These are phyloP conservation scores for Polymixis lichenea DNA, from an alignment of 2,888 invertebrate species.

Conservation along the genomic window DNA sequence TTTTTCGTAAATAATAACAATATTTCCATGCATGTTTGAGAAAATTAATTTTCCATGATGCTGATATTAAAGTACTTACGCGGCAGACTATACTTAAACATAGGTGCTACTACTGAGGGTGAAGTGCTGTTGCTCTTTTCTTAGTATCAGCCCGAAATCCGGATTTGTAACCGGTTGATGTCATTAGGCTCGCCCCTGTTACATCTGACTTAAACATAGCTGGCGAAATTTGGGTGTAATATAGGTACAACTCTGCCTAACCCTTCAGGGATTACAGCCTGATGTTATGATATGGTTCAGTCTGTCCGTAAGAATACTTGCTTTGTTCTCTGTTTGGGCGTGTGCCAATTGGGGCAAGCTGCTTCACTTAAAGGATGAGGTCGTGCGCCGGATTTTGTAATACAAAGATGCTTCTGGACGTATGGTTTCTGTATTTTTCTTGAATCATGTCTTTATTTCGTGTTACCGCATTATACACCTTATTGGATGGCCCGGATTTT, in stretches of 20 bases:
- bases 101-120: background rate
- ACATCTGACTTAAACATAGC: background rate
- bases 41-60: background rate
- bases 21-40: too few relatives aligned
- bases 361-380: conserved; percentile 50
- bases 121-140: too few relatives aligned
- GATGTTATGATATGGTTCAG: background rate
- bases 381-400: conserved; percentile 23
- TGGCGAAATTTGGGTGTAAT: background rate
- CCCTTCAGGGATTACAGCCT: background rate
- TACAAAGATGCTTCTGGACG: conserved; percentile 13
- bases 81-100: background rate
- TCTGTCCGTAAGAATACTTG: conserved; percentile 24
- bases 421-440: conserved; percentile 3
- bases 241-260: background rate
- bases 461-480: background rate
- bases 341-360: conserved; percentile 51
- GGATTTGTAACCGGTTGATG: too few relatives aligned
- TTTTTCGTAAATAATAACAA: too few relatives aligned
- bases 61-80: background rate
- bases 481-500: background rate
- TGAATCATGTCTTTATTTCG: background rate
- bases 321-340: conserved; percentile 34
- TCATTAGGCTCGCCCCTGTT: too few relatives aligned
- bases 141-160: too few relatives aligned